These are phyloP conservation scores for Epizoanthus stellaris DNA, from an alignment of 92 coral and sea anemone genomes.

Conservation along the genomic window DNA sequence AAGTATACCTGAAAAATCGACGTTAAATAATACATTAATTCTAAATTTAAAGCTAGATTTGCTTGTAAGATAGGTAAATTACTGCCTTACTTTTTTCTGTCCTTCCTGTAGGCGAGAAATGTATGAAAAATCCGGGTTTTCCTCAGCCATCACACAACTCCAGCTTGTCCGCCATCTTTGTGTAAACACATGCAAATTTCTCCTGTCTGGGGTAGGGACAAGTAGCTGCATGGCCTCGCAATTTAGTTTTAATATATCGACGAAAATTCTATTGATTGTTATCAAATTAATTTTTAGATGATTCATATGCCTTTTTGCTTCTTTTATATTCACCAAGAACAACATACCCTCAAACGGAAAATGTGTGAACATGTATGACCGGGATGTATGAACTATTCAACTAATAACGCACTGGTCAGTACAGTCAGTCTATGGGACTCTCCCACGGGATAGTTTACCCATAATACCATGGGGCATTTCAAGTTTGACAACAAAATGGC, in stretches of 20 bases:
- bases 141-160: slow-evolving; percentile 27
- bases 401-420: no score
- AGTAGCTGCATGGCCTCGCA: neutral
- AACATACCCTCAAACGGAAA: no score
- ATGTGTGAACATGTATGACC: no score
- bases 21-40: neutral
- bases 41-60: neutral
- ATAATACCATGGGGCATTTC: slow-evolving; percentile 6
- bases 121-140: slow-evolving; percentile 62
- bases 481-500: slow-evolving; percentile 11
- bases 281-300: no score
- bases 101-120: slow-evolving; percentile 86
- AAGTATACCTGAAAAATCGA: slow-evolving; percentile 58
- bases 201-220: slow-evolving; percentile 40
- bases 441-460: slow-evolving; percentile 11
- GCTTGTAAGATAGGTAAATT: neutral
- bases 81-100: slow-evolving; percentile 68
- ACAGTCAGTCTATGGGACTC: neutral
- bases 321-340: no score
- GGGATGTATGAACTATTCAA: no score
- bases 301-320: no score
- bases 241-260: no score
- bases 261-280: no score
- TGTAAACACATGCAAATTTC: neutral
- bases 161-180: slow-evolving; percentile 59